These are phyloP conservation scores for Schizaphis graminum DNA, from an alignment of 2,888 invertebrate genomes.

Conservation along the genomic window DNA sequence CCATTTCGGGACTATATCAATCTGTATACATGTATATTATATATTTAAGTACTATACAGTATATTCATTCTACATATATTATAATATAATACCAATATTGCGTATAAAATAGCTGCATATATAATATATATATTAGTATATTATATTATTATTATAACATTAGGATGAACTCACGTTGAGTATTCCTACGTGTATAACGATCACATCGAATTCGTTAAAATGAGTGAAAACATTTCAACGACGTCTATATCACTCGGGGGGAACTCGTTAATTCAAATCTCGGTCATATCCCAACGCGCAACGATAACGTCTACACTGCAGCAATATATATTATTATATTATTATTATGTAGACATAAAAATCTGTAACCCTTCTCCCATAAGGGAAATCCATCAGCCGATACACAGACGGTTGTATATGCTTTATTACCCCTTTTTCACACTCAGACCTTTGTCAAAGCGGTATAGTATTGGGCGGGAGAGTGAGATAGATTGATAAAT, in stretches of 20 bases:
- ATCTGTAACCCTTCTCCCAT: neutral
- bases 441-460: neutral
- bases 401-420: neutral
- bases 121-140: neutral
- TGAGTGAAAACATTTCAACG: conserved; percentile 8
- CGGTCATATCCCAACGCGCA: neutral
- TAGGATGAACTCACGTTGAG: neutral
- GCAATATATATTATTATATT: neutral
- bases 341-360: conserved; percentile 19
- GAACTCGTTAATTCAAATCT: conserved; percentile 23
- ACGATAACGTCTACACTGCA: neutral
- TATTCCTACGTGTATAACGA: conserved; percentile 17
- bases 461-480: neutral
- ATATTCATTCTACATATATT: neutral
- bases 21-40: neutral
- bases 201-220: conserved; percentile 15
- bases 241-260: neutral
- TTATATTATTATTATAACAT: neutral
- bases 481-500: neutral
- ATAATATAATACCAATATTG: neutral
- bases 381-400: conserved; percentile 10
- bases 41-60: neutral
- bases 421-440: conserved; percentile 15
- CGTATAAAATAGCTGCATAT: neutral
- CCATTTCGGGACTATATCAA: neutral